Percentiles rank a stretch among this genome's conserved stretches.
Conservation (phyloP, 2,113 vertebrate genomes). For the Pycnonotus jocosus region DNA sequence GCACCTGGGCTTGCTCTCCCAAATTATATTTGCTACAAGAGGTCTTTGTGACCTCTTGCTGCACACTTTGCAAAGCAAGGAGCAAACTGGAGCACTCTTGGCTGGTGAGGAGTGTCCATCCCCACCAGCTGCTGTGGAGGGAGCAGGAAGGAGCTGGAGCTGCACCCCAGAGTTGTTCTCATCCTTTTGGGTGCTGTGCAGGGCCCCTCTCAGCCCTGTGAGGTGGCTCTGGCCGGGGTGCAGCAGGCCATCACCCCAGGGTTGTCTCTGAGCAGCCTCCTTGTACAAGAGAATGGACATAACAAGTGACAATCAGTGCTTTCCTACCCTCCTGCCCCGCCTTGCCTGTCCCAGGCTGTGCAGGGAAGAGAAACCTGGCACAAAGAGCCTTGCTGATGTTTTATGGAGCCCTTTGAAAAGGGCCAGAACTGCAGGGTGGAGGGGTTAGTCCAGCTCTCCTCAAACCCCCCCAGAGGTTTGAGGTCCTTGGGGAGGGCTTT, state of each 20-base stretch:
- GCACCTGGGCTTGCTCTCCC: neutral
- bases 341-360: neutral
- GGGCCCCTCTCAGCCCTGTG: fast-evolving
- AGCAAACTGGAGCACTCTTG: fast-evolving
- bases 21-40: neutral
- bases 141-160: neutral
- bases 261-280: neutral
- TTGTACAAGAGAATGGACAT: neutral
- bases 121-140: neutral
- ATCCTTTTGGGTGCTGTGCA: neutral
- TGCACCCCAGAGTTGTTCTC: neutral
- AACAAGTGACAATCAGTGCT: neutral
- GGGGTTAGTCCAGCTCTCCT: neutral
- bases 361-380: neutral
- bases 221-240: neutral
- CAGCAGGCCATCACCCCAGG: neutral
- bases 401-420: neutral
- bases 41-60: neutral
- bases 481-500: neutral
- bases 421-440: neutral
- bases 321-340: neutral
- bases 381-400: neutral
- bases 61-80: neutral
- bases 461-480: too few species aligned
- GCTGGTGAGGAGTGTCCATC: neutral